These are phyloP conservation scores for Cyprinus carpio DNA, from an alignment of 2,113 vertebrate genomes.

Conservation along the genomic window DNA sequence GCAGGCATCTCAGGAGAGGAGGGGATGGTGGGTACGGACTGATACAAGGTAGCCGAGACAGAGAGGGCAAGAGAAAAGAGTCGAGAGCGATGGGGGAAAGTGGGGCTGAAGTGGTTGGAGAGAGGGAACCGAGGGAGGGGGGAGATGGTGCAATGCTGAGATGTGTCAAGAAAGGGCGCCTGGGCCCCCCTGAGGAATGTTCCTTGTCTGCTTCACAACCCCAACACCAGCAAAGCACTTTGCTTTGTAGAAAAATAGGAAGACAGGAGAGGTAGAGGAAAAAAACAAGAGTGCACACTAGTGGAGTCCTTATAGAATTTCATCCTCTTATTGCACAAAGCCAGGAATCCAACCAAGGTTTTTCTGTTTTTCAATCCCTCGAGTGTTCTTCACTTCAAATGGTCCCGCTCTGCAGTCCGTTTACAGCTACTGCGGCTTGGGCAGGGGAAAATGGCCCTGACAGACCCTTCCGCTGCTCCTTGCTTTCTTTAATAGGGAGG, in stretches of 20 bases:
- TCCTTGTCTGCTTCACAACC: slow-evolving; percentile 78
- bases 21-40: slow-evolving; percentile 32
- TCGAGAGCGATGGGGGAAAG: slow-evolving; percentile 26
- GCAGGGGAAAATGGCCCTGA: not conserved
- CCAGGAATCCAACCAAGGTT: slow-evolving; percentile 46
- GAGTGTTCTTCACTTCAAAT: slow-evolving; percentile 52
- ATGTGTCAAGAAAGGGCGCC: slow-evolving; percentile 80
- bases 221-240: slow-evolving; percentile 52
- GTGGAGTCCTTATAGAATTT: slow-evolving; percentile 54
- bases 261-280: slow-evolving; percentile 21
- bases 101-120: slow-evolving; percentile 49
- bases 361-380: slow-evolving; percentile 46
- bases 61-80: slow-evolving; percentile 34
- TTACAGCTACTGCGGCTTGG: not conserved
- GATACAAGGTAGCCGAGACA: slow-evolving; percentile 26
- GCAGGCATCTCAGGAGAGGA: slow-evolving; percentile 1
- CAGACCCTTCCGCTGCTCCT: slow-evolving; percentile 20
- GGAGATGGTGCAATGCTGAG: slow-evolving; percentile 77
- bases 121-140: slow-evolving; percentile 60
- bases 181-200: slow-evolving; percentile 83
- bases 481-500: slow-evolving; percentile 3
- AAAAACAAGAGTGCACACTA: slow-evolving; percentile 52
- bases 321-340: slow-evolving; percentile 52
- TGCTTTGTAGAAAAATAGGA: slow-evolving; percentile 65
- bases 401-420: not conserved